Evolutionary conservation across 2,888 invertebrate genomes (phyloP).

Genomic region (Eulithis testata): DNA sequence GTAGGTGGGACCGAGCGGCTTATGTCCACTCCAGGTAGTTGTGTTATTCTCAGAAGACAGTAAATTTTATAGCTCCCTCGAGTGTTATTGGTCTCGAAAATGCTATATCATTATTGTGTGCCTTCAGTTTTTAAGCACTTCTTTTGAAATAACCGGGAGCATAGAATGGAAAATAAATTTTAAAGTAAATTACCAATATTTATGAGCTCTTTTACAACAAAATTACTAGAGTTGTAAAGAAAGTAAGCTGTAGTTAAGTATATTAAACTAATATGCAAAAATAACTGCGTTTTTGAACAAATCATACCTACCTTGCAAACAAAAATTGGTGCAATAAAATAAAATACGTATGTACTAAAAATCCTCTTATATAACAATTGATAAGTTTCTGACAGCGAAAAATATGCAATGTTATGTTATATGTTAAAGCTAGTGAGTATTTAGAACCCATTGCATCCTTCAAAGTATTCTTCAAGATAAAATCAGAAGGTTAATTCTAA

Average conservation of each 20-base stretch:
- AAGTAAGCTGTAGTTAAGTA: too few relatives aligned
- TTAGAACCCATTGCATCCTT: too few relatives aligned
- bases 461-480: background rate
- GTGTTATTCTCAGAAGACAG: conserved; percentile 44
- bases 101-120: conserved; percentile 40
- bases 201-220: conserved; percentile 18
- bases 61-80: conserved; percentile 44
- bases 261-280: too few relatives aligned
- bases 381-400: too few relatives aligned
- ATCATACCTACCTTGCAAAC: too few relatives aligned
- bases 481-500: conserved; percentile 9
- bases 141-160: conserved; percentile 30
- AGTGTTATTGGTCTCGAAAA: conserved; percentile 47
- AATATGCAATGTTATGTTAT: too few relatives aligned
- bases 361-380: too few relatives aligned
- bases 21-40: conserved; percentile 39
- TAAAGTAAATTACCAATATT: conserved; percentile 24
- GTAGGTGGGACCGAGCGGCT: conserved; percentile 35
- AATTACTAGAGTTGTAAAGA: too few relatives aligned
- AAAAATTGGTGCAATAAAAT: too few relatives aligned
- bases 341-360: too few relatives aligned
- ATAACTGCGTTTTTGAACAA: too few relatives aligned
- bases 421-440: too few relatives aligned
- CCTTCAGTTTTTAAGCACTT: conserved; percentile 36
- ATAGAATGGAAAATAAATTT: conserved; percentile 4